Conservation (phyloP, 2,113 vertebrate species). For the Columba livia region DNA sequence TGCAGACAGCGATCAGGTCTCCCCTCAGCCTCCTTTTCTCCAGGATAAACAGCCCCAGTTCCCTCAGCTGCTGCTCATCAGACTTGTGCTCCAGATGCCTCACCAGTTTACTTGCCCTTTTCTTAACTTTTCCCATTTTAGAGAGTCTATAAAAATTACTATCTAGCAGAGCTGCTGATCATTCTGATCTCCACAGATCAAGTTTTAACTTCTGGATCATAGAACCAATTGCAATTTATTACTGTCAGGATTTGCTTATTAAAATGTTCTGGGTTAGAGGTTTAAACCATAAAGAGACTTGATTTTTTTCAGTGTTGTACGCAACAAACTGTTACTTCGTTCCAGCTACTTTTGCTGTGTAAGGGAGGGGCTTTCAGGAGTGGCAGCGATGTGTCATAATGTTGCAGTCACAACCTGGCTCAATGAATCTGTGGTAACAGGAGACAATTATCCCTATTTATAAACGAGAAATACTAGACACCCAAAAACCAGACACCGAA, state of each 20-base stretch:
- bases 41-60: too few species aligned
- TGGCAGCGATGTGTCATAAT: rapidly evolving
- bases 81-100: too few species aligned
- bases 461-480: background rate
- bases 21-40: too few species aligned
- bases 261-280: background rate
- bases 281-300: background rate
- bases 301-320: background rate
- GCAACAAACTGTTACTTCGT: background rate
- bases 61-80: too few species aligned
- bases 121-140: too few species aligned
- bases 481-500: background rate
- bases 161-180: background rate
- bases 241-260: background rate
- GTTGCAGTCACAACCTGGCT: background rate
- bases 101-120: too few species aligned
- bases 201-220: background rate
- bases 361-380: background rate
- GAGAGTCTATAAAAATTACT: background rate
- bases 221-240: background rate
- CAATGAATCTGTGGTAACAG: background rate
- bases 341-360: background rate
- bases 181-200: background rate
- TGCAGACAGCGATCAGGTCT: too few species aligned
- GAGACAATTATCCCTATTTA: background rate